These are phyloP conservation scores for Oncorhynchus kisutch DNA, from an alignment of 2,113 vertebrate species.

Conservation along the genomic window DNA sequence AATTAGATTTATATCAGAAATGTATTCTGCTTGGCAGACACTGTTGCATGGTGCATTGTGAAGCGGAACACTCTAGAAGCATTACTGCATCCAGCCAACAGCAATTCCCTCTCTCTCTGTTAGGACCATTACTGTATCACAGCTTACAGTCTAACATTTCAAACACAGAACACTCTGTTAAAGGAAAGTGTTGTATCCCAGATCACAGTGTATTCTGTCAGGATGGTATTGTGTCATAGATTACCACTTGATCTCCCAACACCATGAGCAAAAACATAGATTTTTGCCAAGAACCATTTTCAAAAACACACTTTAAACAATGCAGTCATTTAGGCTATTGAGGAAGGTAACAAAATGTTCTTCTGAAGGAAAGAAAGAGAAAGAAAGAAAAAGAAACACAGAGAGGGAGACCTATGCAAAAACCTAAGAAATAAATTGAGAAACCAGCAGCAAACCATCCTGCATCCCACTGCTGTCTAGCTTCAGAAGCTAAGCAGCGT, in stretches of 20 bases:
- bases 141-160: conserved; percentile 64
- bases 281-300: no score
- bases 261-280: no score
- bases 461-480: no score
- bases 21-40: conserved; percentile 15
- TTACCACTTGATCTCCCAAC: conserved; percentile 17
- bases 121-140: conserved; percentile 55
- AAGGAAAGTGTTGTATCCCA: conserved; percentile 56
- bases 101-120: conserved; percentile 23
- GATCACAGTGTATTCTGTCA: conserved; percentile 62
- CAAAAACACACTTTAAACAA: no score
- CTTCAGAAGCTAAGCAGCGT: no score
- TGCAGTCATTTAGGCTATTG: no score
- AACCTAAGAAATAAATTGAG: no score
- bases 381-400: background rate
- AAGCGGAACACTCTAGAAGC: conserved; percentile 22
- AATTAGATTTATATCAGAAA: conserved; percentile 35
- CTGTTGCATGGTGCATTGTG: conserved; percentile 11
- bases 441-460: no score
- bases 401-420: background rate
- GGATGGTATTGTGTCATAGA: conserved; percentile 28
- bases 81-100: conserved; percentile 26
- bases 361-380: background rate
- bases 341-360: no score
- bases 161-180: conserved; percentile 61